Percentiles rank a stretch among this genome's conserved stretches.
Conservation (phyloP, 1,140 invertebrate species). For the Atta colombica region DNA sequence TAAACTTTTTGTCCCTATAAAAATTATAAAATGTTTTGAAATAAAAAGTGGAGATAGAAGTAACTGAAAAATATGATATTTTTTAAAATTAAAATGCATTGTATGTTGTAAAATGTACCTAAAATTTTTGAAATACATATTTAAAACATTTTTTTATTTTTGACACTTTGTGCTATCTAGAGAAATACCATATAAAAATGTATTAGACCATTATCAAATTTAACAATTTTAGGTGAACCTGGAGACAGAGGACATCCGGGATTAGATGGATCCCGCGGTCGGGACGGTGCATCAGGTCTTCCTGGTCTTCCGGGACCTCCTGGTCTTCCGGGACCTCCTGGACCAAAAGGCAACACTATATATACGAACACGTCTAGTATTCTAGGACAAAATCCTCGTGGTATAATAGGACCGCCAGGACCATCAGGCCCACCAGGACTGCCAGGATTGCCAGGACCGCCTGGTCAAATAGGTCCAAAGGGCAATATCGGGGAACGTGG, state of each 20-base stretch:
- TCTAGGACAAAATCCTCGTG: constrained; percentile 79
- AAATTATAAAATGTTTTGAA: too few species aligned
- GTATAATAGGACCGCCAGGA: constrained; percentile 73
- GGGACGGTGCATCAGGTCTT: constrained; percentile 76
- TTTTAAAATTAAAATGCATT: too few species aligned
- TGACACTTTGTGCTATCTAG: too few species aligned
- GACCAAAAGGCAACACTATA: constrained; percentile 78
- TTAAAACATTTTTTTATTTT: too few species aligned
- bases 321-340: constrained; percentile 87
- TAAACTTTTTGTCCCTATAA: too few species aligned
- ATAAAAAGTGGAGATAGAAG: too few species aligned
- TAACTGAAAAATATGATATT: too few species aligned
- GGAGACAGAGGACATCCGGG: constrained; percentile 80
- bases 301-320: constrained; percentile 84
- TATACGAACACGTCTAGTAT: constrained; percentile 76
- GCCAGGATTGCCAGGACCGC: constrained; percentile 82
- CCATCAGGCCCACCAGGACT: constrained; percentile 83
- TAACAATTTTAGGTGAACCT: constrained; percentile 71
- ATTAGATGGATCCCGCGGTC: constrained; percentile 75
- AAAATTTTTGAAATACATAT: too few species aligned
- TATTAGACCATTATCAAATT: neutral
- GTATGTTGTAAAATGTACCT: too few species aligned
- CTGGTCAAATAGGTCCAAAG: constrained; percentile 80
- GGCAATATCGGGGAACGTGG: constrained; percentile 81
- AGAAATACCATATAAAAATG: too few species aligned